phyloP scores from a whole-genome alignment of 1,140 invertebrate species.

The Caenorhabditis brenneri region DNA sequence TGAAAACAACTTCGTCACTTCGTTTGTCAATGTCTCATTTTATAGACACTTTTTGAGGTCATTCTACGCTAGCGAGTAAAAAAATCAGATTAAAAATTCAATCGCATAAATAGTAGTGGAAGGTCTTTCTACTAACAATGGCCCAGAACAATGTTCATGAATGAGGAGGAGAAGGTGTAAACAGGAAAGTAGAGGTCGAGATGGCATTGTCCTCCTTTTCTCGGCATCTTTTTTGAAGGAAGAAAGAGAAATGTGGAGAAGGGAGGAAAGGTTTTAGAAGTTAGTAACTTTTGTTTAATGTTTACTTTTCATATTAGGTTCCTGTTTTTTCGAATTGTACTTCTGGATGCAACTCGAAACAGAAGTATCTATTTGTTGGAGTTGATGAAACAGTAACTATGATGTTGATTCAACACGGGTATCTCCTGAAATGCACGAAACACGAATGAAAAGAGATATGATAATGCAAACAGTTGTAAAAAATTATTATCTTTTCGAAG shows the following conservation, averaged over 20 bases:
- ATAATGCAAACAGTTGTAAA: too few species aligned
- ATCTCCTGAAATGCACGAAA: too few species aligned
- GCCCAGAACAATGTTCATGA: slow-evolving; percentile 10
- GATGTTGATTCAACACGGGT: too few species aligned
- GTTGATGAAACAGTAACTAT: too few species aligned
- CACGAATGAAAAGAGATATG: too few species aligned
- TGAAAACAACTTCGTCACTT: background rate
- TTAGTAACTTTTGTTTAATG: background rate
- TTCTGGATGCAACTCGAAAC: background rate
- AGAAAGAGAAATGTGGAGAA: background rate
- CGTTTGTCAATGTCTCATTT: background rate
- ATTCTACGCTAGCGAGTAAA: background rate
- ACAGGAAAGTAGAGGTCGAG: slow-evolving; percentile 16
- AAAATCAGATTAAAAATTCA: background rate
- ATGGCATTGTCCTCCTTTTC: slow-evolving; percentile 12
- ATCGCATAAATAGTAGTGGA: background rate
- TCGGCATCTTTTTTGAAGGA: background rate
- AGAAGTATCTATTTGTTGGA: background rate
- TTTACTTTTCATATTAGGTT: slow-evolving; percentile 1
- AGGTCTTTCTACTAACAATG: slow-evolving; percentile 7
- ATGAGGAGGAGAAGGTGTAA: background rate
- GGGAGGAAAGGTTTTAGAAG: background rate
- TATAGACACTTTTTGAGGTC: background rate
- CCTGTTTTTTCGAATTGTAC: background rate
- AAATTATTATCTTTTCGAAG: too few species aligned